Evolutionary conservation across 2,113 vertebrate species (phyloP).

Genomic region (Tautogolabrus adspersus): DNA sequence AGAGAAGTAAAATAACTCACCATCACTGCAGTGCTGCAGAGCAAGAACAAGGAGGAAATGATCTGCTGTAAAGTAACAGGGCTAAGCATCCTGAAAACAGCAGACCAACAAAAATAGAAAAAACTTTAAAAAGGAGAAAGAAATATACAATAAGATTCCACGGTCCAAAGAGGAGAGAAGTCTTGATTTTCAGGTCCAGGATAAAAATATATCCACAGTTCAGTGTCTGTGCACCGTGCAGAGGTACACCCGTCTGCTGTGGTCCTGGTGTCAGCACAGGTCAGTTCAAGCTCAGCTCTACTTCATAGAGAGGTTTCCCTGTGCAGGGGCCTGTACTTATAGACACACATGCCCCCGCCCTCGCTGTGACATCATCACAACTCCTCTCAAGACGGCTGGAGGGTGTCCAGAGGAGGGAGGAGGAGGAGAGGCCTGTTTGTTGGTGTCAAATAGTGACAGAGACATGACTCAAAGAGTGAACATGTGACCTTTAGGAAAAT

Average conservation of each 20-base stretch:
- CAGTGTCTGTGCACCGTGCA: conserved; percentile 18
- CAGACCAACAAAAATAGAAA: not conserved
- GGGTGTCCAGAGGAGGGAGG: conserved; percentile 36
- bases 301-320: conserved; percentile 69
- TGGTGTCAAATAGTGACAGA: conserved; percentile 33
- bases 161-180: conserved; percentile 7
- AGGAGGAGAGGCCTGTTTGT: not conserved
- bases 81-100: conserved; percentile 54
- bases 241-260: conserved; percentile 29
- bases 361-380: conserved; percentile 64
- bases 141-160: not conserved
- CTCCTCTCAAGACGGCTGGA: conserved; percentile 34
- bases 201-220: conserved; percentile 46
- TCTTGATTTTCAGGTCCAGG: conserved; percentile 14
- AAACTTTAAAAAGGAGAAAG: not conserved
- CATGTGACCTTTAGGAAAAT: conserved; percentile 7
- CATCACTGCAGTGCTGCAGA: conserved; percentile 49
- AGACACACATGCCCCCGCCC: conserved; percentile 63
- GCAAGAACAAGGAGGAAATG: conserved; percentile 46
- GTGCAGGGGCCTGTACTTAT: conserved; percentile 72
- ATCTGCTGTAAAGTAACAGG: conserved; percentile 35
- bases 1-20: conserved; percentile 59
- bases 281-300: conserved; percentile 51
- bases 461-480: not conserved
- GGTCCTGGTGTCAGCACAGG: conserved; percentile 32